Conservation (phyloP, 2,797 vertebrate genomes). For the Amblyopsis hoosieri region DNA sequence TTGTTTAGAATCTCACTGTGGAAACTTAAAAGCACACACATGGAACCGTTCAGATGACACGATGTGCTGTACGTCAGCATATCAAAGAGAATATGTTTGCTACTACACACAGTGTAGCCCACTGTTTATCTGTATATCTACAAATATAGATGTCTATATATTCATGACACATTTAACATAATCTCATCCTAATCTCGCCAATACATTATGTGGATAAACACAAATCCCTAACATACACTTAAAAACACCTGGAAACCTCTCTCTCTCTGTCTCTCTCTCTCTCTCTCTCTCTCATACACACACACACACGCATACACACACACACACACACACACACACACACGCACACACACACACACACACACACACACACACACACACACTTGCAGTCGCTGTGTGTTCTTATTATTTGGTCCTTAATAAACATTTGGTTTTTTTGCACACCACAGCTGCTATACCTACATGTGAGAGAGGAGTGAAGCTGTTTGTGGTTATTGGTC, state of each 20-base stretch:
- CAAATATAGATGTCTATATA: conserved; percentile 28
- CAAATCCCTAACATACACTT: conserved; percentile 4
- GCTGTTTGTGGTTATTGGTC: conserved; percentile 31
- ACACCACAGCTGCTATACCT: conserved; percentile 42
- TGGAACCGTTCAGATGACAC: conserved; percentile 50
- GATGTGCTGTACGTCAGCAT: conserved; percentile 36
- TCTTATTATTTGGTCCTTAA: conserved; percentile 48
- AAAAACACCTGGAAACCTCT: background rate
- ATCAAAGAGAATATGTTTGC: conserved; percentile 37
- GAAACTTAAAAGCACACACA: conserved; percentile 51
- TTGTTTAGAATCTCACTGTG: conserved; percentile 39
- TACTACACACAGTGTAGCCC: conserved; percentile 38
- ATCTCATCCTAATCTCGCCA: background rate
- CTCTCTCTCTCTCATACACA: too few species aligned
- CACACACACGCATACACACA: too few species aligned
- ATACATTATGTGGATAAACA: background rate
- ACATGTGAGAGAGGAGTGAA: conserved; percentile 30
- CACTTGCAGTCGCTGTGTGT: conserved; percentile 16
- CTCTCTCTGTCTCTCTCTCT: too few species aligned
- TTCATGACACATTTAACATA: conserved; percentile 36
- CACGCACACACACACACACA: conserved; percentile 20
- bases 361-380: conserved; percentile 14
- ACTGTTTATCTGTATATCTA: conserved; percentile 39
- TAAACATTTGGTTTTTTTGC: conserved; percentile 40
- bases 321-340: conserved; percentile 20